Evolutionary conservation across 2,113 vertebrate genomes (phyloP), one percentile per base, ranked within the genome.

Genomic region (Chunga burmeisteri): DNA sequence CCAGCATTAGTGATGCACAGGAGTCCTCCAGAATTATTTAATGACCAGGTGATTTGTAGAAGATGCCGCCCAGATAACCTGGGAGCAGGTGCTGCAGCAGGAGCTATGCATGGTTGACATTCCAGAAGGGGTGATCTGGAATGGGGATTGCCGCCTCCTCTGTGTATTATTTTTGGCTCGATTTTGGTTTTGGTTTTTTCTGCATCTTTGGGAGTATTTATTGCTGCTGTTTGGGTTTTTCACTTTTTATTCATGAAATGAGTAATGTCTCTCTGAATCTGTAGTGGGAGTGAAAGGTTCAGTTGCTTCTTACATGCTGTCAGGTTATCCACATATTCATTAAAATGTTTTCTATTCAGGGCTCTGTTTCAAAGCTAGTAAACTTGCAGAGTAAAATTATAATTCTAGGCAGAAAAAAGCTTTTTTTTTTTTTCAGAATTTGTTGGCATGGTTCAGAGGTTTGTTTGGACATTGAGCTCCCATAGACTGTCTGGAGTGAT

Each of bases 181-280:
- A 30, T 38, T 38, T 38, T 38, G 38, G 25, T 72, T 47, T n/a
- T 85, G 16, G 0, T 3, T 50, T 38, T 58, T 4, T 0, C 6
- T 40, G 29, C 5, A 7, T 66, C 25, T 68, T 67, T 73, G 65
- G 59, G 59, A 87, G 15, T 20, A 36, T 71, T 88, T 85, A 27
- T 82, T 95, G 86, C 79, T 85, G 74, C 74, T 92, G 16, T 85
- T 88, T 49, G 66, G 27, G 22, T 66, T 93, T 89, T 74, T 63
- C 34, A 46, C 34, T 58, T 78, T 70, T 81, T 85, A 53, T 52
- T 80, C 4, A 25, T 78, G 7, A 65, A 83, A 61, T 42, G 52
- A 70, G 17, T 66, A 84, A 81, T 38, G 20, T 9, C 12, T 74
- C 65, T 79, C 56, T 63, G 34, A 59, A 49, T 58, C 58, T 95